These are phyloP conservation scores for Hucho hucho DNA, from an alignment of 2,113 vertebrate genomes.

Conservation along the genomic window DNA sequence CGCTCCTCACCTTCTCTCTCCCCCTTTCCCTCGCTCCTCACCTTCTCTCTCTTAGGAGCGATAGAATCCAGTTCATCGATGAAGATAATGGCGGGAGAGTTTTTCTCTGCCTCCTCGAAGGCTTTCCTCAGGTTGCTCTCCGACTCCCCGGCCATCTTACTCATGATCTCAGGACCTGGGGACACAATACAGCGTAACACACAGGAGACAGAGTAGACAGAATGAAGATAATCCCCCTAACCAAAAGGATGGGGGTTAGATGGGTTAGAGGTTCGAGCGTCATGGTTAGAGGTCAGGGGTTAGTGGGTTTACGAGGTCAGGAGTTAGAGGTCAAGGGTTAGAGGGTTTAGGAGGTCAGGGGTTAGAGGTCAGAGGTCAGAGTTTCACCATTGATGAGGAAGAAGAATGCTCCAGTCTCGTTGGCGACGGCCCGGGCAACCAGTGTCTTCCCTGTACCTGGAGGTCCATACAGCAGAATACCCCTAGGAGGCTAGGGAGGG, in stretches of 20 bases:
- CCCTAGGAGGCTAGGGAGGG: conserved; percentile 69
- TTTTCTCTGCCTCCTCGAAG: conserved; percentile 95
- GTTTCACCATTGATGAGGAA: conserved; percentile 65
- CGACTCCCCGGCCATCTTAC: conserved; percentile 92
- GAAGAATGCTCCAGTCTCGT: conserved; percentile 78
- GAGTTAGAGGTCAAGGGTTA: too few species aligned
- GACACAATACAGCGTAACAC: neutral
- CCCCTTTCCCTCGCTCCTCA: conserved; percentile 52
- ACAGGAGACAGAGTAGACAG: conserved; percentile 3
- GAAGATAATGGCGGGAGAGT: conserved; percentile 95
- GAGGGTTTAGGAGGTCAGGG: too few species aligned
- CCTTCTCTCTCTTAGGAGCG: conserved; percentile 91
- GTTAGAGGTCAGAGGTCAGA: too few species aligned
- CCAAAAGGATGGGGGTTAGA: too few species aligned
- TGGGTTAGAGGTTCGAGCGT: too few species aligned
- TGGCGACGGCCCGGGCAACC: conserved; percentile 78
- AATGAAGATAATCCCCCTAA: too few species aligned
- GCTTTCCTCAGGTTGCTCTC: conserved; percentile 95
- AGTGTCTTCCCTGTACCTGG: conserved; percentile 78
- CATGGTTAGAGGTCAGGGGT: too few species aligned
- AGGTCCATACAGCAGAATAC: conserved; percentile 74
- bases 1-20: neutral
- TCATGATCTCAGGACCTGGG: conserved; percentile 93
- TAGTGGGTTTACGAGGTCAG: too few species aligned
- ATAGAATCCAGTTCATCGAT: conserved; percentile 96